Evolutionary conservation across 1,140 invertebrate genomes (phyloP).

Genomic region (Hormaphis cornu): DNA sequence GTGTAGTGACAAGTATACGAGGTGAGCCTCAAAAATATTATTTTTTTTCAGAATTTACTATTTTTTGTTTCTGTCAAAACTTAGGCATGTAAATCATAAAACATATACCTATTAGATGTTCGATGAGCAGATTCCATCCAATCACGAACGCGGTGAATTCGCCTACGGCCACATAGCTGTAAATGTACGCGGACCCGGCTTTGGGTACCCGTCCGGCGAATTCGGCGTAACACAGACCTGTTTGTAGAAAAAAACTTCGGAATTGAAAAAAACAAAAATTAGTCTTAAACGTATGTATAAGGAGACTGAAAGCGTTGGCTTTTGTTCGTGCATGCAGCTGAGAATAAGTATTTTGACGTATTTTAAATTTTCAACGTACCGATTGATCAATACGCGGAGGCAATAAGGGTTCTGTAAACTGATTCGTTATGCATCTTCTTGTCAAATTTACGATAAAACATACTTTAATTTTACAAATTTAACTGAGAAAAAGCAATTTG

Average conservation of each 20-base stretch:
- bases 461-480: too few relatives aligned
- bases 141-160: slow-evolving; percentile 68
- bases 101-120: slow-evolving; percentile 79
- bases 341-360: too few relatives aligned
- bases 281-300: slow-evolving; percentile 37
- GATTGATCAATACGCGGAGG: too few relatives aligned
- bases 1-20: too few relatives aligned
- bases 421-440: too few relatives aligned
- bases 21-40: slow-evolving; percentile 56
- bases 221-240: slow-evolving; percentile 73
- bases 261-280: slow-evolving; percentile 39
- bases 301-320: not conserved
- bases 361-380: too few relatives aligned
- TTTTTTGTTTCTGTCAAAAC: too few relatives aligned
- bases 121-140: slow-evolving; percentile 84
- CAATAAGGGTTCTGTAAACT: too few relatives aligned
- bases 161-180: slow-evolving; percentile 79
- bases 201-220: slow-evolving; percentile 77
- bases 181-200: slow-evolving; percentile 78
- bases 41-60: not conserved
- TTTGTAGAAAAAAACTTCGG: too few relatives aligned
- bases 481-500: too few relatives aligned
- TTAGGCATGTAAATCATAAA: slow-evolving; percentile 8
- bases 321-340: too few relatives aligned
- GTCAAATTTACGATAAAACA: too few relatives aligned